Evolutionary conservation across 2,113 vertebrate genomes (phyloP).

Genomic region (Muntiacus muntjak): DNA sequence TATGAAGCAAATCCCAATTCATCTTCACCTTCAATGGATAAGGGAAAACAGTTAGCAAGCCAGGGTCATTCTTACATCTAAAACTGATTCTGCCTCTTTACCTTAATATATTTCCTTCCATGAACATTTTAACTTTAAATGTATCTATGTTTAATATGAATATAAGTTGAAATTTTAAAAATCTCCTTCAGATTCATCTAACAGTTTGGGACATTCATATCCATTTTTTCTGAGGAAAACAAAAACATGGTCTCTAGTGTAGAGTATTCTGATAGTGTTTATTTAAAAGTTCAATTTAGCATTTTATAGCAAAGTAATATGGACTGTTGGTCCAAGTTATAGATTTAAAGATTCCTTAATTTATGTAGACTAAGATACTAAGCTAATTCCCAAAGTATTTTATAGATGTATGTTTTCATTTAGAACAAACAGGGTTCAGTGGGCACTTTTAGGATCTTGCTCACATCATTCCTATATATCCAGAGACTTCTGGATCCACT

Average conservation of each 20-base stretch:
- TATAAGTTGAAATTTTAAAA: conserved; percentile 22
- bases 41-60: background rate
- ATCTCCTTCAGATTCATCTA: conserved; percentile 15
- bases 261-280: conserved; percentile 42
- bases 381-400: conserved; percentile 22
- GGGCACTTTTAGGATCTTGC: conserved; percentile 42
- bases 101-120: background rate
- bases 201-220: background rate
- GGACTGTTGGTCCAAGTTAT: background rate
- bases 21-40: background rate
- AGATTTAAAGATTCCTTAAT: conserved; percentile 14
- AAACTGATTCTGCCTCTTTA: background rate
- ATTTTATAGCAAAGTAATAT: conserved; percentile 47
- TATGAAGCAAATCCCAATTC: conserved; percentile 47
- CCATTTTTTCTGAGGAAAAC: conserved; percentile 14
- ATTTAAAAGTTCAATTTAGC: conserved; percentile 60
- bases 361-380: conserved; percentile 45
- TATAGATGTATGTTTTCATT: conserved; percentile 43
- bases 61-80: background rate
- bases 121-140: conserved; percentile 21
- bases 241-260: conserved; percentile 14
- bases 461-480: conserved; percentile 22
- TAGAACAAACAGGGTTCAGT: background rate
- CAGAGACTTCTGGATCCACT: conserved; percentile 45
- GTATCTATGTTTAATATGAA: background rate